Evolutionary conservation across 2,797 vertebrate species (phyloP).

Genomic region (Sylvilagus floridanus): DNA sequence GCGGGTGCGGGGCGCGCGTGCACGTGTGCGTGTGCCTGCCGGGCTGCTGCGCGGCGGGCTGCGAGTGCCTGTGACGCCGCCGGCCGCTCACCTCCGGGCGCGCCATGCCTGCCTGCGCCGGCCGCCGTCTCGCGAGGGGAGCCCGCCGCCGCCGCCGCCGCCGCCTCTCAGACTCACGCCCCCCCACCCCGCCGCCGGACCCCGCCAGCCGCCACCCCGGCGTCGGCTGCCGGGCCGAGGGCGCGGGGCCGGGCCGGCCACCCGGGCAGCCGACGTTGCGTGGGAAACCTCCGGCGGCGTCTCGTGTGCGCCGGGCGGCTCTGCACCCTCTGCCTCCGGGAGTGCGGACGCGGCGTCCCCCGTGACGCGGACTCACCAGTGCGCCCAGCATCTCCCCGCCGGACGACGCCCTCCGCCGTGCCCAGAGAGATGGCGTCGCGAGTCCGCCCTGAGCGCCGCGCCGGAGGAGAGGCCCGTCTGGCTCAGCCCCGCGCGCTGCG

Average conservation of each 20-base stretch:
- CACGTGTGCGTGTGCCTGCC: slow-evolving; percentile 76
- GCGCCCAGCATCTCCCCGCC: slow-evolving; percentile 3
- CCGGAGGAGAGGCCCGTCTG: not conserved
- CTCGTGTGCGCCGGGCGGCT: not conserved
- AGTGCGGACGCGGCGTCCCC: not conserved
- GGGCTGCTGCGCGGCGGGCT: slow-evolving; percentile 75
- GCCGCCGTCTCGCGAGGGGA: not conserved
- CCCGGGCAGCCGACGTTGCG: not conserved
- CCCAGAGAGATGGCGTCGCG: not conserved
- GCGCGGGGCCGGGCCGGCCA: not conserved
- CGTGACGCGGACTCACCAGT: not conserved
- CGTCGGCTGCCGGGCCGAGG: not conserved
- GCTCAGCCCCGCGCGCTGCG: not conserved
- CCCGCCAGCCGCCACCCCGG: not conserved
- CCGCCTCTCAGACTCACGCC: not conserved
- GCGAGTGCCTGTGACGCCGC: slow-evolving; percentile 76
- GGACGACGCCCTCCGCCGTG: not conserved
- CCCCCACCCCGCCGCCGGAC: not conserved
- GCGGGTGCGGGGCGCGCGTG: slow-evolving; percentile 65
- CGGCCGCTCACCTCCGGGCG: not conserved
- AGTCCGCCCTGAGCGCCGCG: not conserved
- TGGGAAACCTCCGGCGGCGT: not conserved
- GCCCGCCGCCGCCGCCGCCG: not conserved
- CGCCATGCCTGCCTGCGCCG: not conserved
- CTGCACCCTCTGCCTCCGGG: not conserved